phyloP scores from a whole-genome alignment of 2,113 vertebrate genomes.

The Willisornis vidua region DNA sequence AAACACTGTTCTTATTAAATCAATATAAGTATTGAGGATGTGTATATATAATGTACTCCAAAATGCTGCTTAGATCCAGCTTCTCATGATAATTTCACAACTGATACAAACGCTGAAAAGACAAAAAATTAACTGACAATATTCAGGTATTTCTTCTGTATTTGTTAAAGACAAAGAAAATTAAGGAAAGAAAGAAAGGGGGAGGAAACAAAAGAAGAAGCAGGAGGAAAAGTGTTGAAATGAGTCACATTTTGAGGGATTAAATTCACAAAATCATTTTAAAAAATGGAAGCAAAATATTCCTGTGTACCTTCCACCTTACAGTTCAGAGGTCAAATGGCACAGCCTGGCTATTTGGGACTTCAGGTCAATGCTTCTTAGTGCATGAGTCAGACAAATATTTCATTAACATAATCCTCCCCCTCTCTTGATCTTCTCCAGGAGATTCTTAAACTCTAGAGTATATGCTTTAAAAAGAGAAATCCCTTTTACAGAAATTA shows the following conservation, averaged over 20 bases:
- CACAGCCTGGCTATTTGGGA: background rate
- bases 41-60: background rate
- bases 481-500: background rate
- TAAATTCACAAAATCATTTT: background rate
- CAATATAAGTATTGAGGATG: rapidly evolving
- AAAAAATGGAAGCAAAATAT: background rate
- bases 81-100: background rate
- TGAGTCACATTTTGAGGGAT: background rate
- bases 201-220: background rate
- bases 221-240: background rate
- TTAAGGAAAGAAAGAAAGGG: background rate
- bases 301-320: background rate
- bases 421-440: background rate
- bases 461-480: background rate
- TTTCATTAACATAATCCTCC: background rate
- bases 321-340: background rate
- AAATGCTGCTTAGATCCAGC: background rate
- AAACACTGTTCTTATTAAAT: background rate
- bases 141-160: background rate
- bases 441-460: background rate
- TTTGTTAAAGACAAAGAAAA: background rate
- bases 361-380: background rate
- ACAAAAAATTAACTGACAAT: background rate
- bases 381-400: background rate
- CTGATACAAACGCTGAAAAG: background rate